Evolutionary conservation across 2,888 invertebrate species (phyloP).

Genomic region (Omphaloscelis lunosa): DNA sequence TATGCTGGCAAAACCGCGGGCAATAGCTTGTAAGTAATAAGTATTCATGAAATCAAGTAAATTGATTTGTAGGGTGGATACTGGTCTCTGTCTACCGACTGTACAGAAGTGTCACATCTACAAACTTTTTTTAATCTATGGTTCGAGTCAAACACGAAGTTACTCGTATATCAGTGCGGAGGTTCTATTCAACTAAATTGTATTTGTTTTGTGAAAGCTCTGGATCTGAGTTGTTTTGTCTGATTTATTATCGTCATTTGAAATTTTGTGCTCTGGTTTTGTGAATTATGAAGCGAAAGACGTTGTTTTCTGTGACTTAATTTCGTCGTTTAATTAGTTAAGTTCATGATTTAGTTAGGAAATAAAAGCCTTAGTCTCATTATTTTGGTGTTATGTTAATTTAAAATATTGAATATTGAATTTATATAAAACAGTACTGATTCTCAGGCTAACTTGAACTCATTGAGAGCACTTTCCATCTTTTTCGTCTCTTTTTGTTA

Average conservation of each 20-base stretch:
- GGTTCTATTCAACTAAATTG: constrained; percentile 56
- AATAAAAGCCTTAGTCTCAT: background rate
- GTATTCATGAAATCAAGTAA: background rate
- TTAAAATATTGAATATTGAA: background rate
- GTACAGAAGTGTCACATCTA: constrained; percentile 1
- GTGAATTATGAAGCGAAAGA: constrained; percentile 31
- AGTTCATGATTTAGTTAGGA: background rate
- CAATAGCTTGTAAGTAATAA: background rate
- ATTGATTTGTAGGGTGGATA: background rate
- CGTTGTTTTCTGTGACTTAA: constrained; percentile 26
- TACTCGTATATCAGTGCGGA: constrained; percentile 46
- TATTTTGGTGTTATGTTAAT: background rate
- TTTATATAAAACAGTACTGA: background rate
- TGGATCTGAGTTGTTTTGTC: constrained; percentile 44
- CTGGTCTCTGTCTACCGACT: background rate
- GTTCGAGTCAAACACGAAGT: constrained; percentile 53
- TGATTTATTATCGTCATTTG: constrained; percentile 58
- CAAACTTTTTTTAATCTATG: constrained; percentile 21
- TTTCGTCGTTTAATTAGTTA: constrained; percentile 13
- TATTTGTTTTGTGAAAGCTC: constrained; percentile 56
- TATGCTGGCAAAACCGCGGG: too few species aligned
- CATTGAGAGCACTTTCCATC: background rate
- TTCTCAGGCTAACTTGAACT: background rate
- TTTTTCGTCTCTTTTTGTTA: background rate
- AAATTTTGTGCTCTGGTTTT: constrained; percentile 36